Conservation (phyloP, 1,140 invertebrate genomes). For the Zelostemma sp. region DNA sequence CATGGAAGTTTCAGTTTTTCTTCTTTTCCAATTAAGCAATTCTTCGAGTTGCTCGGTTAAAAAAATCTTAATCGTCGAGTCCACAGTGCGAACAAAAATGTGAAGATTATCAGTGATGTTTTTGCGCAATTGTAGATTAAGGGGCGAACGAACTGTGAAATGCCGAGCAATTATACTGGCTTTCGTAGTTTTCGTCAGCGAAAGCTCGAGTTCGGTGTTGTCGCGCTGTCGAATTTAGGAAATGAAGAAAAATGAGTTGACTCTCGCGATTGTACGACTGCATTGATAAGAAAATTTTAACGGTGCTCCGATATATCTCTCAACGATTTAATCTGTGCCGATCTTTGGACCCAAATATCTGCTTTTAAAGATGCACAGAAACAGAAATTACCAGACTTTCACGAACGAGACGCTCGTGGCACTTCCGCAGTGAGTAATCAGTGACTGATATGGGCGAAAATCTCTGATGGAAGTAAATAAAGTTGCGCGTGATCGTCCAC, state of each 20-base stretch:
- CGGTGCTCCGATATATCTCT: slow-evolving; percentile 5
- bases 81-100: no score
- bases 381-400: slow-evolving; percentile 55
- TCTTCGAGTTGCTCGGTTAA: no score
- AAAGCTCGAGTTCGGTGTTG: not conserved
- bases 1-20: no score
- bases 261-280: not conserved
- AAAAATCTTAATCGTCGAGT: no score
- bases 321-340: slow-evolving; percentile 39
- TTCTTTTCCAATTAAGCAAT: no score
- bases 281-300: slow-evolving; percentile 2
- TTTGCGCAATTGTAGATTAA: not conserved
- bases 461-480: not conserved
- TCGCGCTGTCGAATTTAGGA: not conserved
- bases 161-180: not conserved
- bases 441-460: no score
- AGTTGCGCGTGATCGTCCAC: slow-evolving; percentile 7
- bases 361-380: slow-evolving; percentile 47
- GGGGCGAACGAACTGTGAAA: not conserved
- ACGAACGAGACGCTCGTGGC: not conserved
- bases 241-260: not conserved
- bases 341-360: slow-evolving; percentile 13
- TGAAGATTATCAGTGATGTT: not conserved
- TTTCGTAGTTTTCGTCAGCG: slow-evolving; percentile 10
- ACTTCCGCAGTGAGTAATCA: slow-evolving; percentile 21